A percentile compares a stretch with the other conserved stretches of the same genome.
These are phyloP conservation scores for Drosophila colorata DNA, from an alignment of 2,888 invertebrate genomes.

Conservation along the genomic window DNA sequence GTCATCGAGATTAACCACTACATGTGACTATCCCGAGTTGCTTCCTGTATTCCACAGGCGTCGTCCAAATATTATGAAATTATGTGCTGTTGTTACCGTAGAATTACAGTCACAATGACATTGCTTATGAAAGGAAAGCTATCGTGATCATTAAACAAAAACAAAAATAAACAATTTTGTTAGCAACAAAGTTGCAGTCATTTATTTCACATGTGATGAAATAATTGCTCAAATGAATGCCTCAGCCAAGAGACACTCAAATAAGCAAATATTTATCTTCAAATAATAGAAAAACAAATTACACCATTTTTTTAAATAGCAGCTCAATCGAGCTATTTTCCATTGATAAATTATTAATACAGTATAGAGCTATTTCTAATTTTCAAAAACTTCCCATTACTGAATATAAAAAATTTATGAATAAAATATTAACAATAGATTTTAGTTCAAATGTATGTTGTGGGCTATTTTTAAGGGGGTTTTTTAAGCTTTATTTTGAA, in stretches of 20 bases:
- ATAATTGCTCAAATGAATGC: not conserved
- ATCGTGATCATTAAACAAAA: not conserved
- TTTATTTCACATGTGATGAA: conserved; percentile 3
- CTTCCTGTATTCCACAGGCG: conserved; percentile 8
- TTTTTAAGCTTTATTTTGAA: not conserved
- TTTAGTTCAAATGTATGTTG: no score
- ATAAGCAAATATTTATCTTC: not conserved
- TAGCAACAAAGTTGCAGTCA: not conserved
- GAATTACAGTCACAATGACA: conserved; percentile 32
- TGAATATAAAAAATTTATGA: no score
- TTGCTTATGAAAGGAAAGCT: not conserved
- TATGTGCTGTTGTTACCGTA: no score
- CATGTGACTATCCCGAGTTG: conserved; percentile 44
- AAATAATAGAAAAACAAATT: not conserved
- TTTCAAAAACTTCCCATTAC: no score
- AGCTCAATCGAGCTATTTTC: not conserved
- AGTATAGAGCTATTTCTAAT: no score
- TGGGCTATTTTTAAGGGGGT: not conserved
- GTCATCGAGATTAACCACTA: conserved; percentile 40
- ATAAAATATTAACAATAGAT: no score
- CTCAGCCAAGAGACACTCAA: not conserved
- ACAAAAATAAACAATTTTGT: not conserved
- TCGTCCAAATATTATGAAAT: conserved; percentile 28
- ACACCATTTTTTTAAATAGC: not conserved
- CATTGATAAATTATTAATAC: not conserved